A percentile compares a stretch with the other conserved stretches of the same genome.
Evolutionary conservation across 92 coral and sea anemone species (phyloP).

Genomic region (Porites evermanni): DNA sequence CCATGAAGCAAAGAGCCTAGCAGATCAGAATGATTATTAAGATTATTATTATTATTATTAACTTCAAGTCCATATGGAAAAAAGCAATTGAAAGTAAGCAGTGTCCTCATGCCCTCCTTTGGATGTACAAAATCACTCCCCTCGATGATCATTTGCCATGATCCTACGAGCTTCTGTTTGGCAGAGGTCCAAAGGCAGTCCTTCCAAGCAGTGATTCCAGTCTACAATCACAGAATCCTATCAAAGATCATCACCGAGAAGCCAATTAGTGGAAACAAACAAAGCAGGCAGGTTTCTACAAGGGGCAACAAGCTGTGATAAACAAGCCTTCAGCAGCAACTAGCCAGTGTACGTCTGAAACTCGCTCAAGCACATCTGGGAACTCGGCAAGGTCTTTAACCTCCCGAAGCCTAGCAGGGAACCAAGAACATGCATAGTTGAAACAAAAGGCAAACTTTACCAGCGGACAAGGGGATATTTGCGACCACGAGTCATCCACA

Average conservation of each 20-base stretch:
- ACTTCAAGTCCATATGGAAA: constrained; percentile 22
- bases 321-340: not conserved
- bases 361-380: not conserved
- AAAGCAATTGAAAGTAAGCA: constrained; percentile 59
- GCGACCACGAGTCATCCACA: no score
- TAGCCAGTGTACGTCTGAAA: not conserved
- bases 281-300: not conserved
- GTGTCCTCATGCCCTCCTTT: constrained; percentile 58
- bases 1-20: not conserved
- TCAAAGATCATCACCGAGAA: constrained; percentile 52
- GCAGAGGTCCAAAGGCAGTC: constrained; percentile 13
- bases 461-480: not conserved
- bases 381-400: not conserved
- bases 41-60: constrained; percentile 16
- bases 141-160: constrained; percentile 32
- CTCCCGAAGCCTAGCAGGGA: not conserved
- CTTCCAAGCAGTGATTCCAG: constrained; percentile 35
- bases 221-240: constrained; percentile 50
- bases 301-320: not conserved
- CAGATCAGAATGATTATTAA: not conserved
- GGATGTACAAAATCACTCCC: constrained; percentile 53
- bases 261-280: constrained; percentile 37
- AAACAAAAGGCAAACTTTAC: not conserved
- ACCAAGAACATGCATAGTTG: not conserved
- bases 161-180: constrained; percentile 40